These are phyloP conservation scores for Chromobotia macracanthus DNA, from an alignment of 2,797 vertebrate species.

Conservation along the genomic window DNA sequence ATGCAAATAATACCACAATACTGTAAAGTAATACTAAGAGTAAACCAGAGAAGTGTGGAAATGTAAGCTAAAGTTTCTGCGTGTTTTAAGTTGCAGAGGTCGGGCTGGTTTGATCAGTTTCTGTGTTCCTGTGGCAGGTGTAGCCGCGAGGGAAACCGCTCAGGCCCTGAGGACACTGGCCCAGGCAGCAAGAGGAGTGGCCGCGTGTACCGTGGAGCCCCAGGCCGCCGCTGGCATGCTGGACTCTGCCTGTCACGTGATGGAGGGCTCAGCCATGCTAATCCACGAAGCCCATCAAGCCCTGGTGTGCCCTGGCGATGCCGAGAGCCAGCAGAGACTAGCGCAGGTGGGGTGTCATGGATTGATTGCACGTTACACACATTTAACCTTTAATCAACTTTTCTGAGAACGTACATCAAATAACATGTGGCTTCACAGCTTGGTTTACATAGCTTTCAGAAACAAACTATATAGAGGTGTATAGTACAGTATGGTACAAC, in stretches of 20 bases:
- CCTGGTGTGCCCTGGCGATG: conserved; percentile 90
- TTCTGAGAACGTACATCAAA: background rate
- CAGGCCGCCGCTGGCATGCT: conserved; percentile 90
- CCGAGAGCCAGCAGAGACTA: conserved; percentile 95
- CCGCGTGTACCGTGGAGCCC: conserved; percentile 90
- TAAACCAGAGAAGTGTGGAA: background rate
- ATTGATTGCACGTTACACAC: background rate
- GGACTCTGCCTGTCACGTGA: conserved; percentile 94
- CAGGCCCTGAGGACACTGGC: conserved; percentile 94
- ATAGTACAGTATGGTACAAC: background rate
- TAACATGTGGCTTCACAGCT: background rate
- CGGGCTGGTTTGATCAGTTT: background rate
- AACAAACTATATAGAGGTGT: too few species aligned
- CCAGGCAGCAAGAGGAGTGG: conserved; percentile 93
- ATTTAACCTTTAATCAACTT: background rate
- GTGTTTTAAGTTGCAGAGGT: background rate
- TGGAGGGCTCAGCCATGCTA: conserved; percentile 97
- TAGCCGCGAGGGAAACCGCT: conserved; percentile 95
- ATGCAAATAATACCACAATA: too few species aligned
- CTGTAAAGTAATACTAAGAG: background rate
- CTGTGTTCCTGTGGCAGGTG: conserved; percentile 75
- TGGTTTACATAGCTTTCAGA: background rate
- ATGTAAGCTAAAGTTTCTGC: background rate
- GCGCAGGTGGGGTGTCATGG: conserved; percentile 84
- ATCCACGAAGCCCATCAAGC: conserved; percentile 98